phyloP scores from a whole-genome alignment of 1,140 invertebrate genomes.

The Heliconius congener region DNA sequence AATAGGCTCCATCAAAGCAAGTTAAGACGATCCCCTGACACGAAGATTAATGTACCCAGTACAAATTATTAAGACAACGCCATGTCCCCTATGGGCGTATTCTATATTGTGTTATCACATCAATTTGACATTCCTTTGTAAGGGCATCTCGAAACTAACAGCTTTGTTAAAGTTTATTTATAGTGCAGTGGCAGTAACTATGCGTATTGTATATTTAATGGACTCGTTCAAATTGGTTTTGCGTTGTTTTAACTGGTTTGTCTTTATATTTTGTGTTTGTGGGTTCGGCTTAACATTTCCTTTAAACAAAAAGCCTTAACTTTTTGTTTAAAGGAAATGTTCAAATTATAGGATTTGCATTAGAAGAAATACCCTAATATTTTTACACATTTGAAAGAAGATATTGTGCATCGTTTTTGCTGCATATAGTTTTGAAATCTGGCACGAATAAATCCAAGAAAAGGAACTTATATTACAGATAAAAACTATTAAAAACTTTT shows the following conservation, averaged over 20 bases:
- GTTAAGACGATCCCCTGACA: slow-evolving; percentile 21
- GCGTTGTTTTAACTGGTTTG: not conserved
- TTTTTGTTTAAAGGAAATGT: no score
- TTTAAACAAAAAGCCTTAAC: no score
- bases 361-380: no score
- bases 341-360: no score
- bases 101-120: slow-evolving; percentile 32
- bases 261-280: not conserved
- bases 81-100: slow-evolving; percentile 29
- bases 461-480: no score
- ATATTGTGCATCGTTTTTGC: no score
- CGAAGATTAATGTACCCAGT: slow-evolving; percentile 35
- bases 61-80: slow-evolving; percentile 41
- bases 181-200: not conserved
- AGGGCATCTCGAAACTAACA: slow-evolving; percentile 6
- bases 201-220: not conserved
- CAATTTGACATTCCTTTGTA: slow-evolving; percentile 25
- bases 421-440: no score
- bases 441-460: no score
- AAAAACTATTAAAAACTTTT: no score
- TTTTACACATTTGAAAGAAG: no score
- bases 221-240: not conserved
- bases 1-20: not conserved
- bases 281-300: no score
- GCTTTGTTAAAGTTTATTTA: slow-evolving; percentile 12